Percentiles rank a stretch among this genome's conserved stretches.
Conservation (phyloP, 2,888 invertebrate genomes). For the Tholera decimalis region DNA sequence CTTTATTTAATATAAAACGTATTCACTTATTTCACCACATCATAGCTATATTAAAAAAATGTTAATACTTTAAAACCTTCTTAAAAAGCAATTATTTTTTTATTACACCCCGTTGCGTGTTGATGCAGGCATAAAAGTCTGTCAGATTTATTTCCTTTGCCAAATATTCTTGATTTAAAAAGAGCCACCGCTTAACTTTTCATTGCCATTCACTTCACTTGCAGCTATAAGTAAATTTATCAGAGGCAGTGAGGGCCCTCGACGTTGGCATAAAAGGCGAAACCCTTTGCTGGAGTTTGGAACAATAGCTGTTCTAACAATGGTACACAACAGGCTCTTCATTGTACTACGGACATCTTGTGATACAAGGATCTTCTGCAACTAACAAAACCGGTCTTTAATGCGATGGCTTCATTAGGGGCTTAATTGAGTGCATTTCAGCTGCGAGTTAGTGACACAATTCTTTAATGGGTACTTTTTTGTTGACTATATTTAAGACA, state of each 20-base stretch:
- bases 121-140: constrained; percentile 51
- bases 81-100: constrained; percentile 58
- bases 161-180: constrained; percentile 51
- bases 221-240: constrained; percentile 77
- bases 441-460: background rate
- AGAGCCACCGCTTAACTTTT: constrained; percentile 63
- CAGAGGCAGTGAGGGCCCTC: constrained; percentile 66
- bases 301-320: constrained; percentile 76
- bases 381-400: constrained; percentile 62
- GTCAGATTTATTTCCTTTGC: constrained; percentile 46
- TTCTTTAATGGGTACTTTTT: background rate
- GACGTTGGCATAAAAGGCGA: constrained; percentile 71
- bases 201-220: constrained; percentile 73
- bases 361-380: constrained; percentile 62
- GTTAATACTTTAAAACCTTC: constrained; percentile 54
- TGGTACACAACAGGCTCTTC: constrained; percentile 75
- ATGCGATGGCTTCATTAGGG: constrained; percentile 38
- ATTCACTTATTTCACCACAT: constrained; percentile 58
- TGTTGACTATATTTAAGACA: background rate
- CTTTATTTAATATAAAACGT: constrained; percentile 63
- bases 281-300: constrained; percentile 74
- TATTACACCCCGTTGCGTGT: constrained; percentile 56
- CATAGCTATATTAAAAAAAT: constrained; percentile 61
- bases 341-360: constrained; percentile 75
- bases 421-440: constrained; percentile 38